These are phyloP conservation scores for Ormia ochracea DNA, from an alignment of 2,888 invertebrate genomes.

Conservation along the genomic window DNA sequence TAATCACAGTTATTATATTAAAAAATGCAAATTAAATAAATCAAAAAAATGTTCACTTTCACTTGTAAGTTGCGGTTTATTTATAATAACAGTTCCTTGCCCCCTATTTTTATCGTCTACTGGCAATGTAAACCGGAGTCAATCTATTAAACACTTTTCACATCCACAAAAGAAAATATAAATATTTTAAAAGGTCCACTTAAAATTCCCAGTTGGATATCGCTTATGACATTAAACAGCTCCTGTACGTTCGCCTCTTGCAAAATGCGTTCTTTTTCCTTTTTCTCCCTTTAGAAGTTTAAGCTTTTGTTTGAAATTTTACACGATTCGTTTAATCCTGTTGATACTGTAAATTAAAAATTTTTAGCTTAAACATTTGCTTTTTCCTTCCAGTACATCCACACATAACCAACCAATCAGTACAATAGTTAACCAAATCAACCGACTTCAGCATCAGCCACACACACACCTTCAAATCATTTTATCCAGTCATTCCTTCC, in stretches of 20 bases:
- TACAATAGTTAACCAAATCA: slow-evolving; percentile 38
- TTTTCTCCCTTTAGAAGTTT: slow-evolving; percentile 13
- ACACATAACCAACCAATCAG: not conserved
- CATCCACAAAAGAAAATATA: no score
- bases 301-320: slow-evolving; percentile 63
- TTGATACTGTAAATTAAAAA: slow-evolving; percentile 75
- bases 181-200: no score
- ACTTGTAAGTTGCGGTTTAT: no score
- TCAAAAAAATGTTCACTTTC: no score
- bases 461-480: not conserved
- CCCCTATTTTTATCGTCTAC: no score
- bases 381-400: not conserved
- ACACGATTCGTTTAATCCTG: slow-evolving; percentile 75
- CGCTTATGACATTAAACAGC: no score
- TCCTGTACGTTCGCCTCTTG: not conserved
- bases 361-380: slow-evolving; percentile 72
- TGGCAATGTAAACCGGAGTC: no score
- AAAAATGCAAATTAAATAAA: no score
- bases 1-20: no score
- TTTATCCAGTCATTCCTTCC: slow-evolving; percentile 27
- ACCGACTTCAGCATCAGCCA: slow-evolving; percentile 29
- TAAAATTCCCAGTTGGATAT: no score
- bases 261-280: not conserved
- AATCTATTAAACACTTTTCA: no score
- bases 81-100: no score